Evolutionary conservation across 2,888 invertebrate species (phyloP), one percentile per base, ranked within the genome.

Genomic region (Fabriciana adippe): DNA sequence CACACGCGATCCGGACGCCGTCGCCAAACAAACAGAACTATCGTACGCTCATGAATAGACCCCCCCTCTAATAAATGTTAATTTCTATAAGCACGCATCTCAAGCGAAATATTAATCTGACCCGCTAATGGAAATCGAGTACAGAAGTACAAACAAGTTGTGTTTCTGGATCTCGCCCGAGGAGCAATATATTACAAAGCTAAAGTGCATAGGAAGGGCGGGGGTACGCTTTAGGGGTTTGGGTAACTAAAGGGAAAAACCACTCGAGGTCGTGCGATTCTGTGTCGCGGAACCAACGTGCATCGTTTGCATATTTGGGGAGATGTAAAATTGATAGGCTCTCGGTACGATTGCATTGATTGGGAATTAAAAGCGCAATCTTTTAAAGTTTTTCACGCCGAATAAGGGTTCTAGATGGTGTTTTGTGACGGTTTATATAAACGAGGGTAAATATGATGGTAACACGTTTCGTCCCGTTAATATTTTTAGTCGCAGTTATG

Each of bases 41-140:
- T 90, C 87, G 87, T 84, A 84, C 86, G 87, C 89, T 90, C 90
- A 90, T 91, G 91, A 91, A 91, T 91, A 91, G 87, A 88, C 90
- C 91, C 90, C 26, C 85, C 87, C 84, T n/a, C n/a, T 88, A 84
- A 91, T 91, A 91, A 92, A 92, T 91, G 92, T 90, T 90, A 92
- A 92, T 91, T 92, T 89, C 89, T 84, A 88, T 90, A 84, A 89
- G 81, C 87, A 88, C 88, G 88, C 89, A 86, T 87, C 82, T 89
- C 89, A 89, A 91, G 90, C 90, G 90, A 86, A 92, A 91, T 91
- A 90, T 91, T 92, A 92, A 91, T 91, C 90, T 89, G 81, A 76
- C 81, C 88, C 90, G 90, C 86, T 92, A 92, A 92, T 92, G 91
- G 91, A 89, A 89, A 90, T 87, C 86, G 89, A 88, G 88, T 88